phyloP scores from a whole-genome alignment of 2,797 vertebrate species.

The Platalea minor region DNA sequence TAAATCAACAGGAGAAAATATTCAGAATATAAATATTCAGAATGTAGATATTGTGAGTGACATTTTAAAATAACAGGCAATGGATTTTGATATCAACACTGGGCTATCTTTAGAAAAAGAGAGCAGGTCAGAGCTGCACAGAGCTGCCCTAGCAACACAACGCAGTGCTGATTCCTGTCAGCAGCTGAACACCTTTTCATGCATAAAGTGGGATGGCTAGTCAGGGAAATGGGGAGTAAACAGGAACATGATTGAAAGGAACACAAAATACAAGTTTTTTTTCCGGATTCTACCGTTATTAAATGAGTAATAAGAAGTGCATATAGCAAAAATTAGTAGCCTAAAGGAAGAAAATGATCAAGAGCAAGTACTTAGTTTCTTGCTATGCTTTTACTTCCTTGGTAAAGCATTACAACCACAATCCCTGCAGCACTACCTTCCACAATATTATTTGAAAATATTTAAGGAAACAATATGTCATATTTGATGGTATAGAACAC shows the following conservation, averaged over 20 bases:
- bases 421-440: not conserved
- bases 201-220: not conserved
- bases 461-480: not conserved
- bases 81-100: not conserved
- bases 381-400: not conserved
- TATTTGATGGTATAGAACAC: not conserved
- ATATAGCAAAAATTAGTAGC: not conserved
- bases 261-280: not conserved
- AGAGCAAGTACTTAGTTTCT: not conserved
- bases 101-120: not conserved
- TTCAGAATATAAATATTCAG: not conserved
- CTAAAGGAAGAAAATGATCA: not conserved
- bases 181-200: not conserved
- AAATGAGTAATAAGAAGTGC: not conserved
- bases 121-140: not conserved
- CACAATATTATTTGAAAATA: not conserved
- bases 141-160: not conserved
- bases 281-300: not conserved
- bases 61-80: not conserved
- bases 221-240: not conserved
- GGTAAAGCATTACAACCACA: not conserved
- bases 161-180: not conserved
- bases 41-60: not conserved
- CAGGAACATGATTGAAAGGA: not conserved
- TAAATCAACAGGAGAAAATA: not conserved